Conservation (phyloP, 2,797 vertebrate species). For the Dryobates pubescens region DNA sequence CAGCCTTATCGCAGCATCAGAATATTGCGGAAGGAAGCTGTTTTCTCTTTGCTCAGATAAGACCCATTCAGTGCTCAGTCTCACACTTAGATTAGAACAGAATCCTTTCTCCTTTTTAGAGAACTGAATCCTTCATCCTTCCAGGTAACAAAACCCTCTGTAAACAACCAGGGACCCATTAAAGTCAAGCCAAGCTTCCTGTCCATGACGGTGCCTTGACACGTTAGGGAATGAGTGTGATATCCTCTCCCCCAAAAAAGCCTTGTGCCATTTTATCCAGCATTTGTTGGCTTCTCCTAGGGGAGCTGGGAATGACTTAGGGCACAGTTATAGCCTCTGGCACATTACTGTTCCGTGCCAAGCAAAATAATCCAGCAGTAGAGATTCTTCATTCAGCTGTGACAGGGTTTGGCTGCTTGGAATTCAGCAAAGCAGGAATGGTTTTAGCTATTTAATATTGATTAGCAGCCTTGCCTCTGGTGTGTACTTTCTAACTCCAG, state of each 20-base stretch:
- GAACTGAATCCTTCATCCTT: neutral
- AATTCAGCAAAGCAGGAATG: neutral
- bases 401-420: neutral
- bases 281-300: neutral
- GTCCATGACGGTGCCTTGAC: neutral
- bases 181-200: neutral
- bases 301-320: neutral
- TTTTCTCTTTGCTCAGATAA: neutral
- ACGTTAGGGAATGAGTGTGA: neutral
- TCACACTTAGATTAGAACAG: neutral
- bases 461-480: neutral
- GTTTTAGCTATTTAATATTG: neutral
- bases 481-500: neutral
- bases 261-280: neutral
- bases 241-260: neutral
- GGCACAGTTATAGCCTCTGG: neutral
- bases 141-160: neutral
- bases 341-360: neutral
- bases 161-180: neutral
- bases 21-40: neutral
- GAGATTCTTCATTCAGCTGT: neutral
- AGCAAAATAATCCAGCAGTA: neutral
- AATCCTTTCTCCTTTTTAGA: neutral
- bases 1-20: neutral
- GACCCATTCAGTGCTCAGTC: neutral